Base-by-base conservation (phyloP, 2,113 vertebrate genomes). In the Eulacestoma nigropectus region DNA sequence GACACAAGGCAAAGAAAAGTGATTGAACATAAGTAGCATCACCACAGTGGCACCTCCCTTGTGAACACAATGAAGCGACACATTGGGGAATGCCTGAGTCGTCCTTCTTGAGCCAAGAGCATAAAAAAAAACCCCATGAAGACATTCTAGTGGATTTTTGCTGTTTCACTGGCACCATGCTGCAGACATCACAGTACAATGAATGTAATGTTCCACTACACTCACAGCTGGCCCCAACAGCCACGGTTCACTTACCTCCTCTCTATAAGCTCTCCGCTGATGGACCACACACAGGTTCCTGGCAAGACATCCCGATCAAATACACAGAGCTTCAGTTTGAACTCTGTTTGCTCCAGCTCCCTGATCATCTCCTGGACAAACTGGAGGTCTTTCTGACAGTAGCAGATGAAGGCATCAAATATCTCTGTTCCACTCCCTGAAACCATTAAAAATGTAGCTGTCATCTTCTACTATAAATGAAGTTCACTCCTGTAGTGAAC, bases 351-450 rank as follows among this genome's bases (percentile, higher is more conserved):
- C 42, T 99, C 99, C 97, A 99, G 97, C 95, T 99, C 97, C 57
- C 80, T 98, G 97, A 99, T 99, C 99, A 99, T 99, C 93, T 99
- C 98, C 13, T 98, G 98, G n/a, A 99, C 99, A 92, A 99, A 99
- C 39, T 97, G 84, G 18, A 99, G 98, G 97, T 99, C 99, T 2
- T 97, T 98, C 84, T 98, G 96, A 97, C 99, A 99, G 98, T 99
- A 99, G 97, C 99, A 99, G 97, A 99, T 99, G 97, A 99, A 99
- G 83, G 99, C 99, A 49, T 99, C 99, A 25, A 99, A 99, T 60
- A 93, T 52, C 97, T 99, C 99, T 0, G 99, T 98, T 39, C 85
- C 56, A 1, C 94, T 97, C 92, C 98, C 98, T 99, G 96, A 41
- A 95, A 83, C 69, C 65, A 76, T 70, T 49, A 52, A 39, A 57